Evolutionary conservation across 2,113 vertebrate genomes (phyloP).

Genomic region (Oenanthe oenanthe): DNA sequence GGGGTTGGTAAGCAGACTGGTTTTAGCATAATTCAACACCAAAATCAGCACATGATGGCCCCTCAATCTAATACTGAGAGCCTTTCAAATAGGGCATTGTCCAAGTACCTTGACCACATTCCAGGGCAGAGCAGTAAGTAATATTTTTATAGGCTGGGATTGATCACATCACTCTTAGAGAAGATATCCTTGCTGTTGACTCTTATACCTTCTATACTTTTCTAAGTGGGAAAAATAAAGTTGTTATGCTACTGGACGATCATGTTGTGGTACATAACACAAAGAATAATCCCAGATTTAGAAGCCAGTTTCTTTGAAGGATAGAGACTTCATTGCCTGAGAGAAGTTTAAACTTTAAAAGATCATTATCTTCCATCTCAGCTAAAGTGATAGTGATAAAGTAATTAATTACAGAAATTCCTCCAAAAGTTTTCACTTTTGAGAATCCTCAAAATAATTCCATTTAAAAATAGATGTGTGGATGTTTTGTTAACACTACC

Average conservation of each 20-base stretch:
- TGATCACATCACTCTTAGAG: not conserved
- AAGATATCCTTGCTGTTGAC: not conserved
- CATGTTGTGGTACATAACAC: not conserved
- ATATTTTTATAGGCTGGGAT: not conserved
- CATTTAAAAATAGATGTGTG: not conserved
- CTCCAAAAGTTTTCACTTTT: not conserved
- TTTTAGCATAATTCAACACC: not conserved
- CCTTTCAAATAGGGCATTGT: not conserved
- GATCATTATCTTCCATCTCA: not conserved
- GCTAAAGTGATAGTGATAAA: not conserved
- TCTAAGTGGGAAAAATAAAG: not conserved
- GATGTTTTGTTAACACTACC: not conserved
- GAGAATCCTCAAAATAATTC: not conserved
- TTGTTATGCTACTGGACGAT: not conserved
- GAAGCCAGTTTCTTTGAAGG: not conserved
- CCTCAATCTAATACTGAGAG: not conserved
- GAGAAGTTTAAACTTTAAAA: not conserved
- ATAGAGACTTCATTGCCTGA: not conserved
- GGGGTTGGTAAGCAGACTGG: not conserved
- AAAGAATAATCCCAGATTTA: not conserved
- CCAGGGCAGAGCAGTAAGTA: not conserved
- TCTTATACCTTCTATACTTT: not conserved
- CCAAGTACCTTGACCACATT: not conserved
- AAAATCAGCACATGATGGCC: not conserved
- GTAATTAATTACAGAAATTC: not conserved